Evolutionary conservation across 2,797 vertebrate species (phyloP), one percentile per base, ranked within the genome.

Genomic region (Hirundo rustica): DNA sequence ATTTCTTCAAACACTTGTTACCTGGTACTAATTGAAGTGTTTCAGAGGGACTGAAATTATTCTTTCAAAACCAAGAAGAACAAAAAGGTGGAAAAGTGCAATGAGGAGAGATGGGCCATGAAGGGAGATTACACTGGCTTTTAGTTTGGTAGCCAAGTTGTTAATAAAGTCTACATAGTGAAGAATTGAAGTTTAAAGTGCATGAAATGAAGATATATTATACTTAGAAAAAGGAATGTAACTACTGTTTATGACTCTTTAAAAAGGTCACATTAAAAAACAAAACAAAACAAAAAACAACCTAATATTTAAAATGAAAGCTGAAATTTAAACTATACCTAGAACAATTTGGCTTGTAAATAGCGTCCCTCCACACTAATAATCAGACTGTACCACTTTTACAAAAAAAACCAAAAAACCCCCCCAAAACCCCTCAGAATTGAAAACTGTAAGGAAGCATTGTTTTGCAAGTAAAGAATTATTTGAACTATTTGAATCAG

Each of bases 261-360:
- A 1, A 83, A 85, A 18, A 70, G 11, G 3, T 0, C 5, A 18
- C 12, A 36, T 51, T 7, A 1, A 16, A 65, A 62, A 58, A 27
- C 13, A 13, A 16, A 42, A 42, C 14, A 42, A 42, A 14, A 42
- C 13, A 42, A 58, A 27, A 15, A 13, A 1, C 1, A 13, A 1
- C 1, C 1, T 7, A 57, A 29, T 62, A 73, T 34, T 71, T 74
- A 20, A 50, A 77, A 10, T 51, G 6, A 77, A 80, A 45, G 32
- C 14, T 34, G 11, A 88, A 83, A 85, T 53, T 70, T 54, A 75
- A 84, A 40, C 7, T 65, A 54, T 70, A 64, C 3, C 3, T 16
- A 45, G 54, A 72, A 2, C 3, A 12, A 18, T 60, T 74, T 57
- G 3, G 7, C 17, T 64, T 62, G 19, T 17, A 65, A 50, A 34